Evolutionary conservation across 2,797 vertebrate genomes (phyloP), one percentile per base, ranked within the genome.

Genomic region (Strix occidentalis): DNA sequence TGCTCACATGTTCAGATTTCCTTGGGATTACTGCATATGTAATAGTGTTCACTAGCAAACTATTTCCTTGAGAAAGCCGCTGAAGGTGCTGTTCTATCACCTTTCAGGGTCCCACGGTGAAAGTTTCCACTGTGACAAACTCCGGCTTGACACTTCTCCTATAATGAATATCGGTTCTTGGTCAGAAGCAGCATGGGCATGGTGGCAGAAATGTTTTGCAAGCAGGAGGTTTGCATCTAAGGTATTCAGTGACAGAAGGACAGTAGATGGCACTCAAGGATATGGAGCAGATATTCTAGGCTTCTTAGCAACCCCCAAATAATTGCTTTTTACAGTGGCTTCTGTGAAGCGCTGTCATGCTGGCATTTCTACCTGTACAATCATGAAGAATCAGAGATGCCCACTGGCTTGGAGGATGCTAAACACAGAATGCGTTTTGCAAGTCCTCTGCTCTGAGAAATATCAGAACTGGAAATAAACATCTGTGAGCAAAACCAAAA

Each of bases 181-280:
- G 39, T 66, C 60, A 66, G 60, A 70, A 61, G 58, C 7, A 63
- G 33, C 29, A 25, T 29, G 64, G 33, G 56, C n/a, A 37, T 4
- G 16, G 76, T 35, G 35, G 18, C 69, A 78, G 61, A 43, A 92
- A 41, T 7, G 28, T 24, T 60, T 48, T 63, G 20, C 23, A n/a
- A 23, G n/a, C 1, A 0, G 17, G 39, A 60, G 9, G 8, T 16
- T 76, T 84, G 15, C 37, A 24, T 26, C 39, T 18, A 4, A 72
- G 77, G 19, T 26, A 16, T 39, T 43, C 23, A 48, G 56, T 51
- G 46, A 13, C 43, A 56, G 82, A 33, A 78, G 53, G 16, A 69
- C 74, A 65, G 66, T 17, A 87, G 66, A 21, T 80, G 75, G 68
- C 87, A 74, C 71, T 92, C 76, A 53, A 37, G 71, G 54, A 77